Base-by-base conservation (phyloP, 2,888 invertebrate genomes). In the Heliconius aoede region DNA sequence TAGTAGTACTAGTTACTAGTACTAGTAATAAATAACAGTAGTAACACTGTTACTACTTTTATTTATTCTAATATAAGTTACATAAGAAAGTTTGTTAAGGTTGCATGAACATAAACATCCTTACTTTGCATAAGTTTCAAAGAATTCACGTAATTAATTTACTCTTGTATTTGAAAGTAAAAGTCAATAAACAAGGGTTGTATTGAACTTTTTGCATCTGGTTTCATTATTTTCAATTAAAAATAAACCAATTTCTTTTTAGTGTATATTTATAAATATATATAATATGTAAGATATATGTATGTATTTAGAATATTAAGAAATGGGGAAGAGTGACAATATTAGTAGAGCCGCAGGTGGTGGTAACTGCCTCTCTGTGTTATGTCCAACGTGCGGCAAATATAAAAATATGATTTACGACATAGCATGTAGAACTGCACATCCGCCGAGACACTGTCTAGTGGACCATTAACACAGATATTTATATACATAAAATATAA, bases 341-440 rank as follows among this genome's bases (percentile, higher is more conserved):
- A n/a, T n/a, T n/a, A 90, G 91, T 92, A 91, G 90, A 90, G 92
- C 87, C 92, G 84, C 94, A 94, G 92, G 92, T 94, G 93, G 90
- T 83, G 83, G 86, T 92, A 92, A 93, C 91, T 87, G 91, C 91
- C 88, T 84, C 77, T 86, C 86, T 84, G 82, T 82, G 84, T 84
- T 86, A 83, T 76, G 84, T 83, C 82, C 83, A 85, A 86, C 87
- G 89, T 88, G 88, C 86, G 88, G 87, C 87, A 89, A 90, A 87
- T 89, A 89, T 91, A 91, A 91, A 92, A 92, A 91, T 91, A 90
- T 91, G 90, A 92, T 92, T 92, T 91, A 91, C 89, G 86, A 82
- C 80, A 78, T 82, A 85, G 83, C 81, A 87, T 36, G 58, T 87
- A 88, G 86, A 84, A 85, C 83, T 85, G 85, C 85, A 86, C 86